Percentiles rank a stretch among this genome's conserved stretches.
Conservation (phyloP, 2,113 vertebrate species). For the Malurus cyaneus region DNA sequence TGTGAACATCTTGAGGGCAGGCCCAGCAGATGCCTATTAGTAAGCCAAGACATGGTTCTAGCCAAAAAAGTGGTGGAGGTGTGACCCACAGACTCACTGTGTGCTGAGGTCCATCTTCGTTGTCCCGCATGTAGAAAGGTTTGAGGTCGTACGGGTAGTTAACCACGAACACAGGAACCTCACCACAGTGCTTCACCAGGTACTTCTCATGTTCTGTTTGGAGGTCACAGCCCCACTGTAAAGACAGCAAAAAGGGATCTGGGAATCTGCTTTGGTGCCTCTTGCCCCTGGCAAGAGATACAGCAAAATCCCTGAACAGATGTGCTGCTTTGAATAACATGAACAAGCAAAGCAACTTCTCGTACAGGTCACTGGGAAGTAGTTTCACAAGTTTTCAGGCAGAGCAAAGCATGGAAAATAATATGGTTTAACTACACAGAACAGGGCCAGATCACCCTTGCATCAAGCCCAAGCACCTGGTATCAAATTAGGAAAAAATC, state of each 20-base stretch:
- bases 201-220: slow-evolving; percentile 94
- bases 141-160: slow-evolving; percentile 92
- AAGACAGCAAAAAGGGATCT: slow-evolving; percentile 7
- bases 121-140: slow-evolving; percentile 96
- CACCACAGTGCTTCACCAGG: slow-evolving; percentile 89
- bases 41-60: background rate
- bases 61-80: background rate
- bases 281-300: background rate
- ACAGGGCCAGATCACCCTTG: background rate
- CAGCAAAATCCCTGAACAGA: background rate
- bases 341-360: background rate
- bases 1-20: background rate
- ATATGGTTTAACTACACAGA: background rate
- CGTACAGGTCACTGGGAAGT: background rate
- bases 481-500: background rate
- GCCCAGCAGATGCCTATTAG: background rate
- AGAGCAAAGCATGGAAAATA: background rate
- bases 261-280: background rate
- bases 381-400: background rate
- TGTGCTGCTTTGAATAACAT: background rate
- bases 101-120: slow-evolving; percentile 79
- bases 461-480: background rate
- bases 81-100: slow-evolving; percentile 78
- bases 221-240: slow-evolving; percentile 93
- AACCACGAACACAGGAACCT: slow-evolving; percentile 88